Evolutionary conservation across 1,140 invertebrate species (phyloP).

Genomic region (Metopolophium dirhodum): DNA sequence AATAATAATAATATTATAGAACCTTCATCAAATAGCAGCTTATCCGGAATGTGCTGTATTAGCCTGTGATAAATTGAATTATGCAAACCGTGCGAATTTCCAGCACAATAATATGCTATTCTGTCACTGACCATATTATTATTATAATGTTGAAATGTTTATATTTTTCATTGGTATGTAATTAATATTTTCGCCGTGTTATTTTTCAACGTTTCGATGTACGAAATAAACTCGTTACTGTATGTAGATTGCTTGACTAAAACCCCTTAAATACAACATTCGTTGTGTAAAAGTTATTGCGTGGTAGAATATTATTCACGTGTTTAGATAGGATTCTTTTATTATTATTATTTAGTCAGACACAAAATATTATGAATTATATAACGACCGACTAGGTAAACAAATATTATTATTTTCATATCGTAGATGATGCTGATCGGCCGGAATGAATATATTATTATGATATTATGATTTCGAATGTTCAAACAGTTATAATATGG

Average conservation of each 20-base stretch:
- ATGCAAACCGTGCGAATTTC: background rate
- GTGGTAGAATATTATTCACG: background rate
- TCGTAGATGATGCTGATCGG: background rate
- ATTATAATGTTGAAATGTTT: background rate
- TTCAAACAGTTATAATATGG: background rate
- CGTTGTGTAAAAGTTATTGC: background rate
- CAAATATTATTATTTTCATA: background rate
- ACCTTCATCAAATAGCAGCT: background rate
- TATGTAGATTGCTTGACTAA: background rate
- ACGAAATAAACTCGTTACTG: background rate
- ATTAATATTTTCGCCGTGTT: conserved; percentile 10
- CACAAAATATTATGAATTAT: background rate
- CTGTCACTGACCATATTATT: background rate
- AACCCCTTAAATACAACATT: background rate
- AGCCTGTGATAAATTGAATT: background rate
- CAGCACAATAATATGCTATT: background rate
- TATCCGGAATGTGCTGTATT: background rate
- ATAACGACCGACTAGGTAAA: background rate
- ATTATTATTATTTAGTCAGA: background rate
- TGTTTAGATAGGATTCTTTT: background rate
- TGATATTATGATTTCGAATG: background rate
- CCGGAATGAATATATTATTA: background rate
- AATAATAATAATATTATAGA: background rate
- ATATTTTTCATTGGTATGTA: background rate
- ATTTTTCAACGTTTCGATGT: background rate